phyloP scores from a whole-genome alignment of 2,797 vertebrate species.

The Spea hammondii region DNA sequence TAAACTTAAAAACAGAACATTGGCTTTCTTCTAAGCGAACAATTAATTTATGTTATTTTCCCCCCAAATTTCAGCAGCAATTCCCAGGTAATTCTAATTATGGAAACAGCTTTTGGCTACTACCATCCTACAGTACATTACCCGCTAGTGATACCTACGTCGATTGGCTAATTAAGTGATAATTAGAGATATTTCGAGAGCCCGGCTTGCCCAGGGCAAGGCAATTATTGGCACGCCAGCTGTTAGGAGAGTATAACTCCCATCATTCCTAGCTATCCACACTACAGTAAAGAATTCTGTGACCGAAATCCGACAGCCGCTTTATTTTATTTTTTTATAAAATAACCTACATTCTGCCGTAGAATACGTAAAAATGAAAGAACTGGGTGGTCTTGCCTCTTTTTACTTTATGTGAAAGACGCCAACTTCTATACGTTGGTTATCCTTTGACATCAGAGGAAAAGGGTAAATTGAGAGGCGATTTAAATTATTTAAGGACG shows the following conservation, averaged over 20 bases:
- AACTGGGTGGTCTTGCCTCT: background rate
- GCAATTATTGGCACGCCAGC: background rate
- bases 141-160: slow-evolving; percentile 14
- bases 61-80: background rate
- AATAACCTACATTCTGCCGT: no score
- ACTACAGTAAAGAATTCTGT: background rate
- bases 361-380: background rate
- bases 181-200: slow-evolving; percentile 28
- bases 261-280: background rate
- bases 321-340: no score
- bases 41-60: background rate
- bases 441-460: slow-evolving; percentile 48
- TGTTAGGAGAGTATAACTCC: background rate
- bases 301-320: no score
- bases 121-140: slow-evolving; percentile 12
- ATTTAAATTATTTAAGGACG: slow-evolving; percentile 42
- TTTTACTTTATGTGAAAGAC: slow-evolving; percentile 19
- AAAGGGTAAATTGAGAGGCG: slow-evolving; percentile 43
- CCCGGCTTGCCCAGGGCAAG: slow-evolving; percentile 3
- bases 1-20: background rate
- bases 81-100: slow-evolving; percentile 10
- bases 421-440: slow-evolving; percentile 29
- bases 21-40: background rate
- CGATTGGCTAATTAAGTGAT: slow-evolving; percentile 38
- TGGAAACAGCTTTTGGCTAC: background rate